phyloP scores from a whole-genome alignment of 2,797 vertebrate species.

The Manis pentadactyla region DNA sequence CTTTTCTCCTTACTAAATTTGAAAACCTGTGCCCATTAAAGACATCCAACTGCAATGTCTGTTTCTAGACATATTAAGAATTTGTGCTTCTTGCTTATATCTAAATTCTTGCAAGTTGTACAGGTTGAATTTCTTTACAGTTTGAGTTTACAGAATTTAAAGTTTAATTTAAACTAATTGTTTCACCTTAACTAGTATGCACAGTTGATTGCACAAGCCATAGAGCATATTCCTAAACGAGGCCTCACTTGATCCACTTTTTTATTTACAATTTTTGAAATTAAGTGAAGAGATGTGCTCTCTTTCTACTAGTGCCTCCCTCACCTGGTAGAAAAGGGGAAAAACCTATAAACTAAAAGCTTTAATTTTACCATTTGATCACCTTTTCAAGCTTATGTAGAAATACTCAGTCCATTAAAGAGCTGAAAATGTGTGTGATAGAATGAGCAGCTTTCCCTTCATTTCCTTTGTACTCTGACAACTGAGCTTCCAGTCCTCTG shows the following conservation, averaged over 20 bases:
- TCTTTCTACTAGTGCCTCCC: background rate
- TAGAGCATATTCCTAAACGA: background rate
- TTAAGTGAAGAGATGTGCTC: background rate
- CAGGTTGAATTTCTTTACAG: background rate
- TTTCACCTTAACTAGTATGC: background rate
- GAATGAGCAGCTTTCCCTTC: background rate
- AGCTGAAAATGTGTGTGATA: background rate
- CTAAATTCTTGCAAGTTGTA: constrained; percentile 25
- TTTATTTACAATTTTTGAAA: constrained; percentile 33
- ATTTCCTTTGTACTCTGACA: background rate
- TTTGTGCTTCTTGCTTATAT: background rate
- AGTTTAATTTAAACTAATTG: constrained; percentile 1
- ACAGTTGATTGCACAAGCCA: background rate
- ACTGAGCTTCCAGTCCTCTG: background rate
- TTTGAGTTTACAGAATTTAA: constrained; percentile 7
- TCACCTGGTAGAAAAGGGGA: background rate
- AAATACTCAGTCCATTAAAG: background rate
- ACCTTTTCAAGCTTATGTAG: background rate
- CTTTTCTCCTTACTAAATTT: constrained; percentile 32
- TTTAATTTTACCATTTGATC: constrained; percentile 56
- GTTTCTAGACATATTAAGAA: constrained; percentile 32
- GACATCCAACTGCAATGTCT: background rate
- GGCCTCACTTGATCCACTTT: background rate
- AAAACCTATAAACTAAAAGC: background rate
- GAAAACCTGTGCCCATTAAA: constrained; percentile 51